Evolutionary conservation across 1,140 invertebrate species (phyloP).

Genomic region (Probaryconus sp.): DNA sequence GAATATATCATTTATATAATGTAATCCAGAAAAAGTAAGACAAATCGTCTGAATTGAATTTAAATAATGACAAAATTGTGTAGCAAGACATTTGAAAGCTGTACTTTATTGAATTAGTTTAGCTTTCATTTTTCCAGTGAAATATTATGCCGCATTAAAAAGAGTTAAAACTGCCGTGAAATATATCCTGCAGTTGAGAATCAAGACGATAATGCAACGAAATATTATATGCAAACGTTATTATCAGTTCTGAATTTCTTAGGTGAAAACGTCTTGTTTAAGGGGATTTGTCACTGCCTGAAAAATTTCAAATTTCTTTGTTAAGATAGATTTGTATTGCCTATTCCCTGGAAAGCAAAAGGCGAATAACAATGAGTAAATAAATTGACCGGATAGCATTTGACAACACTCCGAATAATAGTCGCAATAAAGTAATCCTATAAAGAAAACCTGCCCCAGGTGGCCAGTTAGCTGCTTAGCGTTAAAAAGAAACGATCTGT

Average conservation of each 20-base stretch:
- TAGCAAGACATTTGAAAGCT: no score
- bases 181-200: no score
- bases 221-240: conserved; percentile 1
- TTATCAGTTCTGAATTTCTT: conserved; percentile 7
- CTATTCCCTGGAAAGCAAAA: conserved; percentile 17
- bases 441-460: conserved; percentile 56
- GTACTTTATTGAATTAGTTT: no score
- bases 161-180: no score
- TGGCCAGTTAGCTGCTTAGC: conserved; percentile 62
- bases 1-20: no score
- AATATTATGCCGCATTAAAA: no score
- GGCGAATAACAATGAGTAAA: conserved; percentile 59
- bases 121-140: no score
- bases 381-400: conserved; percentile 63
- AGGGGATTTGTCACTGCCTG: conserved; percentile 20
- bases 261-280: conserved; percentile 17
- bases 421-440: conserved; percentile 61
- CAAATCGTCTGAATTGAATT: no score
- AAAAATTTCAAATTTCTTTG: no score
- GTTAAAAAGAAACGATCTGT: conserved; percentile 57
- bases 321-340: conserved; percentile 21
- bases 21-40: no score
- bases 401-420: conserved; percentile 42
- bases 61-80: no score
- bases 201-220: not conserved